Conservation (phyloP, 2,113 vertebrate genomes). For the Apodemus speciosus region DNA sequence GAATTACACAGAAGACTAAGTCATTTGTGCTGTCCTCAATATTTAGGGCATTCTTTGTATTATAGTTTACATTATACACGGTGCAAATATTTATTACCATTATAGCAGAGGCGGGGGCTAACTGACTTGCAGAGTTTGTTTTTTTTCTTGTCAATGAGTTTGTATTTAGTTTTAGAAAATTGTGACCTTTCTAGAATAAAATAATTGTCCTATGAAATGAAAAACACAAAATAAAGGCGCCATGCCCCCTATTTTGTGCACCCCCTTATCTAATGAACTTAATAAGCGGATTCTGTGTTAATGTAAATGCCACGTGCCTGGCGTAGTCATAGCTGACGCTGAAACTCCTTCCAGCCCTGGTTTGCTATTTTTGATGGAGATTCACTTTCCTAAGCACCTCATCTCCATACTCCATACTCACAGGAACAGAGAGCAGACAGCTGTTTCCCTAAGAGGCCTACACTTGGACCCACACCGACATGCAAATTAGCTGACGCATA, state of each 20-base stretch:
- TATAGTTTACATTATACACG: too few species aligned
- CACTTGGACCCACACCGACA: neutral
- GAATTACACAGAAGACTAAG: neutral
- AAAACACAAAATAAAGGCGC: neutral
- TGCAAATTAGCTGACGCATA: constrained; percentile 41
- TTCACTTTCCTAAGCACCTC: neutral
- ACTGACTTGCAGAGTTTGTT: neutral
- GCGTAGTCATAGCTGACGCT: neutral
- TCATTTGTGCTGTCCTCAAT: too few species aligned
- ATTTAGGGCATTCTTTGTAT: neutral
- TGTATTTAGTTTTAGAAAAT: neutral
- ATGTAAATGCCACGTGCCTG: neutral
- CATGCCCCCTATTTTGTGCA: neutral
- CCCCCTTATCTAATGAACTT: neutral
- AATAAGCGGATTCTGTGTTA: neutral
- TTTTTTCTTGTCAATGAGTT: neutral
- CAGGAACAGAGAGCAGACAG: neutral
- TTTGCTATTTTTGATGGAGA: neutral
- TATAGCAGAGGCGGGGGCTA: neutral
- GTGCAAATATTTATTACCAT: neutral
- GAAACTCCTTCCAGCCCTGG: neutral
- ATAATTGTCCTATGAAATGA: neutral
- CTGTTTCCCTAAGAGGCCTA: neutral
- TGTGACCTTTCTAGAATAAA: neutral
- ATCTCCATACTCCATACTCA: constrained; percentile 38